Conservation (phyloP, 2,113 vertebrate genomes). For the Cavia porcellus region DNA sequence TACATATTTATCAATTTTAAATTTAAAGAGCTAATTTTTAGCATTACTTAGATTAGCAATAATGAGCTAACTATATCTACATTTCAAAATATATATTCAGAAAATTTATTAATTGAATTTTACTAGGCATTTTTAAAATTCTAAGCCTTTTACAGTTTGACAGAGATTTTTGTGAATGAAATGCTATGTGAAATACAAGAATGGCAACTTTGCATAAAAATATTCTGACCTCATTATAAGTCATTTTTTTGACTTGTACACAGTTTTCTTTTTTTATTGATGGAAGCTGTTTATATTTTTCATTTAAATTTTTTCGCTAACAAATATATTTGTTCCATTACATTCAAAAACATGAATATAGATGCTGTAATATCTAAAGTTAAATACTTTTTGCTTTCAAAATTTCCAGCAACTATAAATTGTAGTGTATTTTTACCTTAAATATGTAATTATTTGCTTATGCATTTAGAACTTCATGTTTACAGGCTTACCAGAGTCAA, state of each 20-base stretch:
- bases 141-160: not conserved
- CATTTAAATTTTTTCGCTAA: constrained; percentile 7
- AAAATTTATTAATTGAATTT: not conserved
- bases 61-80: not conserved
- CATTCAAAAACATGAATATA: not conserved
- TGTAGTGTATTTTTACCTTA: not conserved
- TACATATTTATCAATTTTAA: constrained; percentile 42
- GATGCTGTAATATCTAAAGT: not conserved
- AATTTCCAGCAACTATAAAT: not conserved
- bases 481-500: not conserved
- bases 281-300: not conserved
- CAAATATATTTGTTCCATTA: not conserved
- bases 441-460: not conserved
- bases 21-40: constrained; percentile 37
- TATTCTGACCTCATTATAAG: not conserved
- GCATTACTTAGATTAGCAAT: not conserved
- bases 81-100: not conserved
- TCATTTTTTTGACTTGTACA: not conserved
- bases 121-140: not conserved
- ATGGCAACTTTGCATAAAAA: constrained; percentile 30
- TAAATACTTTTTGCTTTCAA: not conserved
- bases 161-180: not conserved
- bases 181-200: not conserved
- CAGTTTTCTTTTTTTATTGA: constrained; percentile 12
- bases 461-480: not conserved